Evolutionary conservation across 2,888 invertebrate genomes (phyloP).

Genomic region (Lasioglossum pauxillum): DNA sequence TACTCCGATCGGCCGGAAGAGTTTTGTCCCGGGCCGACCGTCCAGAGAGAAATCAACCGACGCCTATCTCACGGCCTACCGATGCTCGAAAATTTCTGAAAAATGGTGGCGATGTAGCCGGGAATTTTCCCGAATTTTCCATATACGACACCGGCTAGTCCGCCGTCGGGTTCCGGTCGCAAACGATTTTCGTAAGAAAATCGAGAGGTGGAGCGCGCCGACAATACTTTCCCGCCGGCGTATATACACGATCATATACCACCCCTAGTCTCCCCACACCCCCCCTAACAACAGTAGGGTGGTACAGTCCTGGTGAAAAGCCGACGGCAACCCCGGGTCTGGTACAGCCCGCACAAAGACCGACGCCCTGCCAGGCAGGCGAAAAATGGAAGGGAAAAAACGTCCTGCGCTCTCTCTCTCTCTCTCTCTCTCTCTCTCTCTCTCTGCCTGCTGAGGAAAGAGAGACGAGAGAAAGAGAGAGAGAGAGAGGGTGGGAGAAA

Average conservation of each 20-base stretch:
- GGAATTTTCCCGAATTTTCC: constrained; percentile 79
- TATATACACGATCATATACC: constrained; percentile 85
- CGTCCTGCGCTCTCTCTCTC: not conserved
- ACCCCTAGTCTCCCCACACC: constrained; percentile 83
- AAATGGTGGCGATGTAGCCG: constrained; percentile 77
- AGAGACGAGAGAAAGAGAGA: not conserved
- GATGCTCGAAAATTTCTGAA: constrained; percentile 76
- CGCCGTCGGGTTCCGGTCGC: constrained; percentile 44
- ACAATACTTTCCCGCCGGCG: constrained; percentile 83
- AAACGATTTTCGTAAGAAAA: constrained; percentile 79
- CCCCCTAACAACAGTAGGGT: constrained; percentile 84
- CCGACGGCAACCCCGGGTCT: constrained; percentile 71
- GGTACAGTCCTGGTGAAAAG: constrained; percentile 83
- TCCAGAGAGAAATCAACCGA: constrained; percentile 79
- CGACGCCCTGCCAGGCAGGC: constrained; percentile 56
- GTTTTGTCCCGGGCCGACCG: constrained; percentile 80
- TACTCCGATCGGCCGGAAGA: constrained; percentile 81
- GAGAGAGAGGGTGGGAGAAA: constrained; percentile 46
- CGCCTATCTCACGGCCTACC: constrained; percentile 60
- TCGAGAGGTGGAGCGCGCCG: constrained; percentile 82
- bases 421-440: too few species aligned
- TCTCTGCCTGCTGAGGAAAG: not conserved
- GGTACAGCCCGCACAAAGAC: constrained; percentile 75
- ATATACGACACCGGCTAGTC: constrained; percentile 61
- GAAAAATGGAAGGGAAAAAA: constrained; percentile 64